Conservation (phyloP, 2,113 vertebrate species). For the Ptyas mucosa region DNA sequence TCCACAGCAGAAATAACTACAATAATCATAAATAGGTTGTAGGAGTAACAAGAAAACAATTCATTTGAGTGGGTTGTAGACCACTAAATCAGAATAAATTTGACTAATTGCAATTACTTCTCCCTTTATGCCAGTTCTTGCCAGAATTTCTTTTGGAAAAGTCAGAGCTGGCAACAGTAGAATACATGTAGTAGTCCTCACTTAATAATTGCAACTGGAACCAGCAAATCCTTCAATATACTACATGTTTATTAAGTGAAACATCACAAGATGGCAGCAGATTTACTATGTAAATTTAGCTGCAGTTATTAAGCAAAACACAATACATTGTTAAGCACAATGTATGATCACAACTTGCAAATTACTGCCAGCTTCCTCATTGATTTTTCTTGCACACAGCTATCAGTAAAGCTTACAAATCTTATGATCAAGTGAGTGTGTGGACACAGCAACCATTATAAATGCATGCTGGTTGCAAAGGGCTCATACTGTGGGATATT, state of each 20-base stretch:
- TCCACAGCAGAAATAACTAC: neutral
- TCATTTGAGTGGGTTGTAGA: neutral
- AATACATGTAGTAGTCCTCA: neutral
- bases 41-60: neutral
- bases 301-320: neutral
- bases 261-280: neutral
- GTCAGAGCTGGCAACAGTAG: neutral
- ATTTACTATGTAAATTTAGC: neutral
- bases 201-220: neutral
- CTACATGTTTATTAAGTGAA: neutral
- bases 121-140: neutral
- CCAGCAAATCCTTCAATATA: neutral
- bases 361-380: neutral
- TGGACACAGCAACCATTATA: neutral
- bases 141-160: neutral
- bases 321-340: neutral
- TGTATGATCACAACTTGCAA: neutral
- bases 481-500: neutral
- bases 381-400: neutral
- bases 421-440: neutral
- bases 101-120: neutral
- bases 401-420: neutral
- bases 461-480: neutral
- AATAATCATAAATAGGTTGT: neutral
- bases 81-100: neutral